Percentiles rank a stretch among this genome's conserved stretches.
Evolutionary conservation across 2,888 invertebrate genomes (phyloP).

Genomic region (Polyommatus icarus): DNA sequence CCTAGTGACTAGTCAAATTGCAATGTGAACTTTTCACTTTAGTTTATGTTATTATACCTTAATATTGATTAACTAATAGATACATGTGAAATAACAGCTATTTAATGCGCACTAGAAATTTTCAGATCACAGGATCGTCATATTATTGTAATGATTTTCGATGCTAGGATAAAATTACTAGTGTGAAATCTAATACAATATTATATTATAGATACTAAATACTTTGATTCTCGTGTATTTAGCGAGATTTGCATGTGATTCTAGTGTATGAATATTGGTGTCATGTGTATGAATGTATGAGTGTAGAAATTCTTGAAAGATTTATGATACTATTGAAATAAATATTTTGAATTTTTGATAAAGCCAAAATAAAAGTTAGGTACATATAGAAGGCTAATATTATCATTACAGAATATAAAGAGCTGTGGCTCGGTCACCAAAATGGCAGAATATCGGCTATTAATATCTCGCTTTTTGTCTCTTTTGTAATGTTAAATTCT

Average conservation of each 20-base stretch:
- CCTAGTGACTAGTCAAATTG: no score
- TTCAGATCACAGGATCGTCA: neutral
- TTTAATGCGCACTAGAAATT: neutral
- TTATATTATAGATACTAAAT: neutral
- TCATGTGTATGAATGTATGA: neutral
- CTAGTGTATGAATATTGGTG: conserved; percentile 12
- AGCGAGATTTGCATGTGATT: conserved; percentile 7
- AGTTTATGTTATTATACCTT: no score
- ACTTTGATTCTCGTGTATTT: neutral
- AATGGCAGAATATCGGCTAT: no score
- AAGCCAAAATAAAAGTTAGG: neutral
- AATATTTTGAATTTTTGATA: neutral
- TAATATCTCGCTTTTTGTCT: no score
- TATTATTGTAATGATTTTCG: neutral
- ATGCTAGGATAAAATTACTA: neutral
- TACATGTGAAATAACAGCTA: no score
- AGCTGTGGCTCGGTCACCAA: neutral
- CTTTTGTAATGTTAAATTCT: neutral
- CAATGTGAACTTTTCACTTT: no score
- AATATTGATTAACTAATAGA: no score
- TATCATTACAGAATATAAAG: neutral
- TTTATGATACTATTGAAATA: neutral
- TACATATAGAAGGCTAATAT: neutral
- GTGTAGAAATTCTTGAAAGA: neutral
- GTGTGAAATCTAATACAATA: neutral